Evolutionary conservation across 2,797 vertebrate species (phyloP).

Genomic region (Novumbra hubbsi): DNA sequence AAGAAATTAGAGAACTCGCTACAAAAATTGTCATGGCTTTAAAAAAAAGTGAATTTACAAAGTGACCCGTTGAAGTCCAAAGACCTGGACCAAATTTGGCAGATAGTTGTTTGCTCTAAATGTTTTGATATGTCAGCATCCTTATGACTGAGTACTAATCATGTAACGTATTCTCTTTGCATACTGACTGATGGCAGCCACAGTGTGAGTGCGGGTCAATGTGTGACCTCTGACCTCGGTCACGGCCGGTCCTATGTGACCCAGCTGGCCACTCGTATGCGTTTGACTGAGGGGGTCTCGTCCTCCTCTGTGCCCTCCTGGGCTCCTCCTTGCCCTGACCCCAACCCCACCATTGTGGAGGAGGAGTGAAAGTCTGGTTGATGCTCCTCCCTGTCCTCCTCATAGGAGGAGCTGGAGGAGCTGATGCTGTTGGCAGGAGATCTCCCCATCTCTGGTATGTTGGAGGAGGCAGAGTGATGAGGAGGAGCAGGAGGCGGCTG

Average conservation of each 20-base stretch:
- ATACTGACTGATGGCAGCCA: no score
- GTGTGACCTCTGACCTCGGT: neutral
- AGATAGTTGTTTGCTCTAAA: no score
- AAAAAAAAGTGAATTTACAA: no score
- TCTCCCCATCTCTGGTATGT: conserved; percentile 82
- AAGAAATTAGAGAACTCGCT: no score
- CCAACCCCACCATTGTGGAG: conserved; percentile 26
- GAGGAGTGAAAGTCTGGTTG: conserved; percentile 81
- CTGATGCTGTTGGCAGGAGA: conserved; percentile 91
- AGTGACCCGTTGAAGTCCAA: no score
- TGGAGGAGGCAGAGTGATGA: conserved; percentile 40
- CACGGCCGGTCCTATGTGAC: conserved; percentile 80
- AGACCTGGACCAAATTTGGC: no score
- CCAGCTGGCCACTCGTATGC: conserved; percentile 92
- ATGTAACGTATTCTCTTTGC: no score
- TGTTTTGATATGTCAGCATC: no score
- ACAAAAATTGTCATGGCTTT: no score
- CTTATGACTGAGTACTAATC: no score
- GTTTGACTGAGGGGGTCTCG: conserved; percentile 86
- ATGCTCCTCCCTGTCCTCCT: conserved; percentile 89
- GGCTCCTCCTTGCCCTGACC: conserved; percentile 50
- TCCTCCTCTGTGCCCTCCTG: conserved; percentile 67
- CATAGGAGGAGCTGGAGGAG: conserved; percentile 93
- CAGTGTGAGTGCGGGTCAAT: conserved; percentile 10
- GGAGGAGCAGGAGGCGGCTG: conserved; percentile 50